Evolutionary conservation across 2,797 vertebrate species (phyloP).

Genomic region (Acipenser oxyrinchus): DNA sequence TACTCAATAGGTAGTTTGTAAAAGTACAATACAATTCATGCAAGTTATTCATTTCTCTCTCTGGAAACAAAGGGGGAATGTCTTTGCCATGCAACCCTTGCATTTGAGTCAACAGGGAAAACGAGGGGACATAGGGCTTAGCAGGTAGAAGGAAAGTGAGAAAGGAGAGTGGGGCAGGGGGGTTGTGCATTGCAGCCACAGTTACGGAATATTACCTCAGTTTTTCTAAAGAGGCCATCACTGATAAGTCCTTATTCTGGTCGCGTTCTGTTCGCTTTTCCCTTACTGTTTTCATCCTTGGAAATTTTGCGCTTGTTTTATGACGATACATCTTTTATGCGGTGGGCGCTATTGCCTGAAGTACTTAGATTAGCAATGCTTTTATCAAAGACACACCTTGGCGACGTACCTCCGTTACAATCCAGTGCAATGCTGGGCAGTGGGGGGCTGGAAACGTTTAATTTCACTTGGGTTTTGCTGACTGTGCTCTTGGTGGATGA

Average conservation of each 20-base stretch:
- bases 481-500: conserved; percentile 69
- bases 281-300: conserved; percentile 95
- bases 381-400: conserved; percentile 80
- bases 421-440: conserved; percentile 76
- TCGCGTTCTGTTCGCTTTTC: conserved; percentile 85
- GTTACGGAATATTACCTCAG: conserved; percentile 99
- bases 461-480: conserved; percentile 84
- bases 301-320: conserved; percentile 95
- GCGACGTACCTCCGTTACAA: conserved; percentile 62
- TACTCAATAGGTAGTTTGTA: conserved; percentile 95
- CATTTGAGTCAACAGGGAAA: conserved; percentile 74
- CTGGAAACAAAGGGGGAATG: conserved; percentile 62
- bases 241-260: conserved; percentile 88
- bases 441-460: conserved; percentile 65
- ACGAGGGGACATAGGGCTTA: conserved; percentile 67
- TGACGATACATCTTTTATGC: conserved; percentile 99
- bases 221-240: conserved; percentile 98
- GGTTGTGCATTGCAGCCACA: conserved; percentile 71
- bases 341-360: conserved; percentile 83
- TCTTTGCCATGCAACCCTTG: conserved; percentile 94
- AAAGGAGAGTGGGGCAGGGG: conserved; percentile 39
- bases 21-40: conserved; percentile 88
- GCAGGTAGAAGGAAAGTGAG: conserved; percentile 69
- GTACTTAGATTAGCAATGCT: conserved; percentile 83
- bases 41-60: conserved; percentile 75